phyloP scores from a whole-genome alignment of 1,140 invertebrate genomes.

The Drosophila burlai region DNA sequence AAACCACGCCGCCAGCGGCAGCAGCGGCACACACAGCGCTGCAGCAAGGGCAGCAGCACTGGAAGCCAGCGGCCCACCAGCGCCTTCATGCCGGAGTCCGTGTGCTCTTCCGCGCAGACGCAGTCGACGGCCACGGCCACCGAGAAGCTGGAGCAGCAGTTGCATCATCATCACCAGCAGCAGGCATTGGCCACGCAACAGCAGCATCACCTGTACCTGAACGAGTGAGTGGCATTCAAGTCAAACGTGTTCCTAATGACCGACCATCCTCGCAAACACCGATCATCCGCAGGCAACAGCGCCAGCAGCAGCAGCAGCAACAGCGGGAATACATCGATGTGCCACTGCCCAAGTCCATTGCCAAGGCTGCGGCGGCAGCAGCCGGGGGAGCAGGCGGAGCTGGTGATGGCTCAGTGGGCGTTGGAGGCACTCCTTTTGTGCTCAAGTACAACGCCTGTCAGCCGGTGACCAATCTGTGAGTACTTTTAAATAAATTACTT shows the following conservation, averaged over 20 bases:
- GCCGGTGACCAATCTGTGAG: constrained; percentile 81
- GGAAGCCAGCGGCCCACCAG: constrained; percentile 60
- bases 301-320: constrained; percentile 57
- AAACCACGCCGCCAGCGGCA: constrained; percentile 69
- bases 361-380: constrained; percentile 64
- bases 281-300: constrained; percentile 24
- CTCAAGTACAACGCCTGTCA: constrained; percentile 81
- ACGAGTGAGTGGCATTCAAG: constrained; percentile 65
- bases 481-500: constrained; percentile 7
- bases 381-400: constrained; percentile 13
- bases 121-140: constrained; percentile 80
- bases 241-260: constrained; percentile 37
- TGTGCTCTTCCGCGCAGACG: constrained; percentile 79
- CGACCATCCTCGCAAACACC: not conserved
- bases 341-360: constrained; percentile 83
- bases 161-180: constrained; percentile 77
- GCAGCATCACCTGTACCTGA: constrained; percentile 77
- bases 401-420: constrained; percentile 21
- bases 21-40: constrained; percentile 65
- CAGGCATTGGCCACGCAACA: constrained; percentile 73
- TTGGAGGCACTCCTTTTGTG: constrained; percentile 66
- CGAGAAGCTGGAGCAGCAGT: constrained; percentile 77
- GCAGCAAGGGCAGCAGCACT: constrained; percentile 65
- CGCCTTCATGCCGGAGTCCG: constrained; percentile 76
- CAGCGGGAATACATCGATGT: constrained; percentile 84